Conservation (phyloP, 2,113 vertebrate species). For the Lasiurus cinereus region DNA sequence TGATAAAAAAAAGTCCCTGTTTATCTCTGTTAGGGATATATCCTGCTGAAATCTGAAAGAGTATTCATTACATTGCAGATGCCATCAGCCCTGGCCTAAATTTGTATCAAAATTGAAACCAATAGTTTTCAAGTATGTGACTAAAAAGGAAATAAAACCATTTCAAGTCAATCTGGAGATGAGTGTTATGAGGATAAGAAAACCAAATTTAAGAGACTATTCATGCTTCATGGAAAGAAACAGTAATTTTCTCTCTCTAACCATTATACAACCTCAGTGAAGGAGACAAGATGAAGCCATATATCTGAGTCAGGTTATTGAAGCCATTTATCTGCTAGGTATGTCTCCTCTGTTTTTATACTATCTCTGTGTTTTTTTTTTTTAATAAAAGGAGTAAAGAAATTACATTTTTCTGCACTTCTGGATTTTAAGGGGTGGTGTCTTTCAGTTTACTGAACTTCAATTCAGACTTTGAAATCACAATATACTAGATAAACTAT, state of each 20-base stretch:
- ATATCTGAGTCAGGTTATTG: neutral
- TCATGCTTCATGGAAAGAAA: neutral
- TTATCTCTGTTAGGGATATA: conserved; percentile 37
- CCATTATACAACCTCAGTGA: neutral
- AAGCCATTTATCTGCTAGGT: neutral
- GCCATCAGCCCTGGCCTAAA: neutral
- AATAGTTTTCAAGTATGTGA: conserved; percentile 16
- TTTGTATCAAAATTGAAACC: conserved; percentile 23
- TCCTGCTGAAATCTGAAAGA: neutral
- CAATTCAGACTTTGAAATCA: conserved; percentile 17
- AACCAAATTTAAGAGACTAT: neutral
- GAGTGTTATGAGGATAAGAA: neutral
- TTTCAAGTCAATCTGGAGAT: neutral
- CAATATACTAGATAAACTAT: neutral
- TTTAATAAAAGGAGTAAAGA: neutral
- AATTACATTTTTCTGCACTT: neutral
- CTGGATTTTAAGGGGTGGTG: neutral
- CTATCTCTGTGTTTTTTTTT: neutral
- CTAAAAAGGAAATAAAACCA: conserved; percentile 59
- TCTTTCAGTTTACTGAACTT: neutral
- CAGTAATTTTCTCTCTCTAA: neutral
- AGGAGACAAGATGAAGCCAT: neutral
- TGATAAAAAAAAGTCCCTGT: conserved; percentile 46
- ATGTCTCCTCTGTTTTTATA: neutral
- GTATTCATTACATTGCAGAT: neutral